A percentile compares a stretch with the other conserved stretches of the same genome.
Conservation (phyloP, 2,113 vertebrate species). For the Muscicapa adusta region DNA sequence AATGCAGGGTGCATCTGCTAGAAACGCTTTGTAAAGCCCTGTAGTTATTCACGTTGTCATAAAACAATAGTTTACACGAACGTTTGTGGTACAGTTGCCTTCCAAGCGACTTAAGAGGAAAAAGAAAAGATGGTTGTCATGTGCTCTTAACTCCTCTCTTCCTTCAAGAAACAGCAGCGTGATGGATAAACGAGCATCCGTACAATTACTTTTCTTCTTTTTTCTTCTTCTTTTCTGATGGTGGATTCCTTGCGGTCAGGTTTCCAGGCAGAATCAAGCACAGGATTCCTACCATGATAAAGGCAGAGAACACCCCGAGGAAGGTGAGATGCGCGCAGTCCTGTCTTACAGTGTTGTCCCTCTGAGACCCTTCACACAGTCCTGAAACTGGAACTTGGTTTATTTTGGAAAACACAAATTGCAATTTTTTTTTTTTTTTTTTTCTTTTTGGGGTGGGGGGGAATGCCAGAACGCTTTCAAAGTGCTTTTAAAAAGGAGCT, state of each 20-base stretch:
- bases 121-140: neutral
- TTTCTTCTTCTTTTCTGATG: slow-evolving; percentile 33
- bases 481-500: neutral
- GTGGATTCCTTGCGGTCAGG: slow-evolving; percentile 69
- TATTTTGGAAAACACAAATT: neutral
- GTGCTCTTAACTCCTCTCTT: neutral
- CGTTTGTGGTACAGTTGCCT: neutral
- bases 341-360: neutral
- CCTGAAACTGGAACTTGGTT: neutral
- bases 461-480: neutral
- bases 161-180: neutral
- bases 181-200: neutral
- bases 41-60: neutral
- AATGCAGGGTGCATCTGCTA: neutral
- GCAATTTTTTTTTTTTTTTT: neutral
- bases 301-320: slow-evolving; percentile 89
- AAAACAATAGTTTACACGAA: neutral
- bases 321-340: slow-evolving; percentile 77
- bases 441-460: neutral
- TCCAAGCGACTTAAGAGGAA: neutral
- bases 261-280: slow-evolving; percentile 85
- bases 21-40: neutral
- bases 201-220: slow-evolving; percentile 8
- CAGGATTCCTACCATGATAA: slow-evolving; percentile 96
- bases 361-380: neutral